Conservation (phyloP, 1,140 invertebrate genomes). For the Scaptomyza pallida region DNA sequence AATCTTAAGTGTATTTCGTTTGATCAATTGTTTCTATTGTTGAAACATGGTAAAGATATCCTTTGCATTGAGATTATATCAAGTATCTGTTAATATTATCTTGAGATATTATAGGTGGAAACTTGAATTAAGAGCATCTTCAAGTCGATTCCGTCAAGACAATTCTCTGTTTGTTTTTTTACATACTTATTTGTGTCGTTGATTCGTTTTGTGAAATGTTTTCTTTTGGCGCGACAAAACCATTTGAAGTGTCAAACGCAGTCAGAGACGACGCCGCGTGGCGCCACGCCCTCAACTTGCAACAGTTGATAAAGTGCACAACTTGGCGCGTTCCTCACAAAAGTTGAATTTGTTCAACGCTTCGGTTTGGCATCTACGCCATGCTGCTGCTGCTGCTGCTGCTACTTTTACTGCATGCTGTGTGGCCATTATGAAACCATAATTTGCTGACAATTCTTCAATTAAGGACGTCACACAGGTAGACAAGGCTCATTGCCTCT, state of each 20-base stretch:
- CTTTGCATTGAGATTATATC: no score
- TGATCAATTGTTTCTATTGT: no score
- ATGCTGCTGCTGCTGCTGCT: not conserved
- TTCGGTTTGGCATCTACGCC: not conserved
- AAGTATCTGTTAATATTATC: no score
- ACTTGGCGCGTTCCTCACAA: slow-evolving; percentile 37
- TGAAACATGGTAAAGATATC: no score
- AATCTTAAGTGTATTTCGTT: no score
- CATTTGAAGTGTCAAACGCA: slow-evolving; percentile 80
- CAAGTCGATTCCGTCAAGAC: not conserved
- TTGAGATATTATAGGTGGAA: no score
- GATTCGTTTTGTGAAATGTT: slow-evolving; percentile 6
- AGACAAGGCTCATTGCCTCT: slow-evolving; percentile 56
- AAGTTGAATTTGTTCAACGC: not conserved
- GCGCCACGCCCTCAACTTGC: slow-evolving; percentile 70
- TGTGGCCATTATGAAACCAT: slow-evolving; percentile 64
- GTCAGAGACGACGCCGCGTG: slow-evolving; percentile 64
- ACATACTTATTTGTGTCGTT: slow-evolving; percentile 4
- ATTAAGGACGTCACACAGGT: slow-evolving; percentile 54
- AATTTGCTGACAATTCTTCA: slow-evolving; percentile 77
- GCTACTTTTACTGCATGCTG: slow-evolving; percentile 30
- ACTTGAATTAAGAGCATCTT: not conserved
- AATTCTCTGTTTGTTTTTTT: not conserved
- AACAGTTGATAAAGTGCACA: slow-evolving; percentile 77
- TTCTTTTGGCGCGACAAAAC: slow-evolving; percentile 57